phyloP scores from a whole-genome alignment of 2,113 vertebrate species.

The Melanerpes formicivorus region DNA sequence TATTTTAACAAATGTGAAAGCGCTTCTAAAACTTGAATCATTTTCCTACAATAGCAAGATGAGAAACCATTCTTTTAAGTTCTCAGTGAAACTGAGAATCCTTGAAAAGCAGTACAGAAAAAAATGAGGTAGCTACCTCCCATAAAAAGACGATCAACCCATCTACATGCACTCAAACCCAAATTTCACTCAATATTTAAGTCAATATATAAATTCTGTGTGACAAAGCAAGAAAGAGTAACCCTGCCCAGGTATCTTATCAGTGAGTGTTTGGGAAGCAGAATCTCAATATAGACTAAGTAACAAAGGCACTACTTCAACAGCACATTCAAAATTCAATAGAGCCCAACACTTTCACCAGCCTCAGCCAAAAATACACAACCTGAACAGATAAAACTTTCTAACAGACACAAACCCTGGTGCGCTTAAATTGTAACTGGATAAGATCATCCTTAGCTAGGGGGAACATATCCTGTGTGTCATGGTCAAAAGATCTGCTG shows the following conservation, averaged over 20 bases:
- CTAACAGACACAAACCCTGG: fast-evolving
- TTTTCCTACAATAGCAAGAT: neutral
- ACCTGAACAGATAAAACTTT: neutral
- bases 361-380: neutral
- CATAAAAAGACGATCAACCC: neutral
- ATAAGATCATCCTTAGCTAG: fast-evolving
- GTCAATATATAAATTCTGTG: neutral
- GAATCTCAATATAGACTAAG: neutral
- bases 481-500: fast-evolving
- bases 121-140: neutral
- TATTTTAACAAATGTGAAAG: neutral
- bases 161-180: neutral
- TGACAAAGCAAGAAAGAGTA: neutral
- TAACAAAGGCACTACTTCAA: neutral
- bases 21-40: neutral
- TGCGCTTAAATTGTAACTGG: fast-evolving
- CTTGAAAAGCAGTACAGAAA: neutral
- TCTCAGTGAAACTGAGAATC: neutral
- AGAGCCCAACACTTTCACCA: neutral
- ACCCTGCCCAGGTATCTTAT: neutral
- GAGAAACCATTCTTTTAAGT: neutral
- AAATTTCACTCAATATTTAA: neutral
- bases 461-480: fast-evolving
- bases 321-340: neutral
- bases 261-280: neutral